Conservation (phyloP, 2,797 vertebrate genomes). For the Chloroceryle inda region DNA sequence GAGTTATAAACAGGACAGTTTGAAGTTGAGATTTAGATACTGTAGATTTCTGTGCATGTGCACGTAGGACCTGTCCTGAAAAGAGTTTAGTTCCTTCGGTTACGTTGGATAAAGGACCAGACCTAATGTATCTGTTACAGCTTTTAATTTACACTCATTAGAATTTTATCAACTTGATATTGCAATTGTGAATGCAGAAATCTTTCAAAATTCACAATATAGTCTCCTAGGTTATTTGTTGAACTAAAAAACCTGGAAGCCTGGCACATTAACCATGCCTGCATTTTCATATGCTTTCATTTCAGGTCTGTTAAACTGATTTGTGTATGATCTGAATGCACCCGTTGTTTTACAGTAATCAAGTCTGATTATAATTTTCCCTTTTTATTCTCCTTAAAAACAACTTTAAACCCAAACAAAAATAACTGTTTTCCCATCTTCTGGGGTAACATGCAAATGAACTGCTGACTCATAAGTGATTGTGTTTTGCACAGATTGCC, state of each 20-base stretch:
- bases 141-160: not conserved
- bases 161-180: not conserved
- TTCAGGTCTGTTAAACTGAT: not conserved
- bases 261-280: not conserved
- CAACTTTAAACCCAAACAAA: slow-evolving; percentile 19
- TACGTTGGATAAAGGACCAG: not conserved
- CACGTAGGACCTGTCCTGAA: not conserved
- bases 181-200: not conserved
- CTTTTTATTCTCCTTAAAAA: slow-evolving; percentile 22
- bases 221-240: not conserved
- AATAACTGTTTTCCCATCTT: not conserved
- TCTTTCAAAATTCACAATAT: not conserved
- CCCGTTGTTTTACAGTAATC: not conserved
- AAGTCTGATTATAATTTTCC: slow-evolving; percentile 3
- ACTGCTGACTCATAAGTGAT: not conserved
- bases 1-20: not conserved
- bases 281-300: not conserved
- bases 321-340: not conserved
- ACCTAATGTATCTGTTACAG: not conserved
- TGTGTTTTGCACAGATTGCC: not conserved
- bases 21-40: not conserved
- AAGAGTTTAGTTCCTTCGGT: not conserved
- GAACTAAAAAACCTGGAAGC: not conserved
- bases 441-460: slow-evolving; percentile 12
- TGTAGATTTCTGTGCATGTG: not conserved